phyloP scores from a whole-genome alignment of 92 coral and sea anemone genomes.

The Virgularia gustaviana region DNA sequence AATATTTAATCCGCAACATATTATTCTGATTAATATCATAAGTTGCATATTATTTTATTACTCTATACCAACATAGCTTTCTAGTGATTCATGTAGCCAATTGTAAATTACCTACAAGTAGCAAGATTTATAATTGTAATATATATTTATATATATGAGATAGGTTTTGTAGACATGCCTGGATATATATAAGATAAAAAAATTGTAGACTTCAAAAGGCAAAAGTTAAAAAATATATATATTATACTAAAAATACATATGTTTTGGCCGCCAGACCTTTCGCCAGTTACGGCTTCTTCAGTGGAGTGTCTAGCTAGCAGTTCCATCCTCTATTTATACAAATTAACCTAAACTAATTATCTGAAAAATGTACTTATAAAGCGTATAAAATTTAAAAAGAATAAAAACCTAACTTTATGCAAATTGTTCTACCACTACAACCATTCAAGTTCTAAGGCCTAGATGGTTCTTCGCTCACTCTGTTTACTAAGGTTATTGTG shows the following conservation, averaged over 20 bases:
- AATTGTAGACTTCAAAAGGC: constrained; percentile 6
- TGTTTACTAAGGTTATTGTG: not conserved
- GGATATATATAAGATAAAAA: not conserved
- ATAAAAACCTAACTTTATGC: not conserved
- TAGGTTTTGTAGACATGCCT: constrained; percentile 7
- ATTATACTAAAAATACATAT: too few relatives aligned
- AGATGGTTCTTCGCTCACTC: not conserved
- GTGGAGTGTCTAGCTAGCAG: not conserved
- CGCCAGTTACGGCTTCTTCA: constrained; percentile 25
- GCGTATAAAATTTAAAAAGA: too few relatives aligned
- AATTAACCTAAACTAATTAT: too few relatives aligned
- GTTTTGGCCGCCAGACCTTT: constrained; percentile 27
- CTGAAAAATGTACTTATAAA: too few relatives aligned
- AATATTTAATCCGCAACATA: too few relatives aligned
- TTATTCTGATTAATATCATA: too few relatives aligned
- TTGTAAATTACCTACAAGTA: too few relatives aligned
- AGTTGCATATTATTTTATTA: too few relatives aligned
- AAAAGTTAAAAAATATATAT: not conserved
- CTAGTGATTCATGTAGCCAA: too few relatives aligned
- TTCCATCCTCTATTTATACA: constrained; percentile 7
- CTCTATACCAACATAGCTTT: too few relatives aligned
- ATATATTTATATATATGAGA: too few relatives aligned
- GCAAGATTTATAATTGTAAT: too few relatives aligned
- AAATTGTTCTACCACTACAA: constrained; percentile 10
- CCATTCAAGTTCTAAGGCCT: constrained; percentile 29